These are phyloP conservation scores for Montipora cactus DNA, from an alignment of 64 coral and sea anemone species.

Conservation along the genomic window DNA sequence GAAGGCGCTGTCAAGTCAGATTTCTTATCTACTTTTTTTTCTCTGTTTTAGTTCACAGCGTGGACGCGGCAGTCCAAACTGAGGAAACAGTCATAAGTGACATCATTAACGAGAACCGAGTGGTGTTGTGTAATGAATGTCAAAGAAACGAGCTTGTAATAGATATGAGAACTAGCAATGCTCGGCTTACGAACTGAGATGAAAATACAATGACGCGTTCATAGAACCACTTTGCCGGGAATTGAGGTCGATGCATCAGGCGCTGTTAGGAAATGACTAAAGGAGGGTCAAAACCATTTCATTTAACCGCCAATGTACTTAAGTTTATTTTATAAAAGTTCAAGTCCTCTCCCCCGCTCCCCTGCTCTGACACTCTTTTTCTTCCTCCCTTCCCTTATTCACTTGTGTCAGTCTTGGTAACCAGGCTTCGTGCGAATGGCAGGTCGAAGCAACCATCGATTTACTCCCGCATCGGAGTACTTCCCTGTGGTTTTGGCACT, in stretches of 20 bases:
- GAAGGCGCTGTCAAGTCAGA: background rate
- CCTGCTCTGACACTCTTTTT: no score
- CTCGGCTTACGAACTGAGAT: background rate
- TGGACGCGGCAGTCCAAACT: constrained; percentile 14
- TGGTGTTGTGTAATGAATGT: background rate
- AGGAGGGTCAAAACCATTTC: no score
- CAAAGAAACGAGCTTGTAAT: background rate
- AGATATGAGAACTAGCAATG: background rate
- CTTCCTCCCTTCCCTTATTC: no score
- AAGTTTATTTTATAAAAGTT: no score
- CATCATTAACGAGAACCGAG: background rate
- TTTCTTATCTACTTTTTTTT: background rate
- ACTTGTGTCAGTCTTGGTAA: no score
- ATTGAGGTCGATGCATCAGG: background rate
- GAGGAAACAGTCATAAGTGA: background rate
- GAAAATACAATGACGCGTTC: background rate
- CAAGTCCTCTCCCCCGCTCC: no score
- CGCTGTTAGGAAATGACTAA: no score
- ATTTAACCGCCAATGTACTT: no score
- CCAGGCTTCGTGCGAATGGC: no score
- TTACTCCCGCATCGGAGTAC: no score
- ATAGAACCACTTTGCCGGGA: background rate
- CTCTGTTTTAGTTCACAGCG: background rate
- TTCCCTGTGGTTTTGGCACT: no score
- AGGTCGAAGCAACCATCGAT: no score